Conservation (phyloP, 1,140 invertebrate species). For the Ruditapes philippinarum region DNA sequence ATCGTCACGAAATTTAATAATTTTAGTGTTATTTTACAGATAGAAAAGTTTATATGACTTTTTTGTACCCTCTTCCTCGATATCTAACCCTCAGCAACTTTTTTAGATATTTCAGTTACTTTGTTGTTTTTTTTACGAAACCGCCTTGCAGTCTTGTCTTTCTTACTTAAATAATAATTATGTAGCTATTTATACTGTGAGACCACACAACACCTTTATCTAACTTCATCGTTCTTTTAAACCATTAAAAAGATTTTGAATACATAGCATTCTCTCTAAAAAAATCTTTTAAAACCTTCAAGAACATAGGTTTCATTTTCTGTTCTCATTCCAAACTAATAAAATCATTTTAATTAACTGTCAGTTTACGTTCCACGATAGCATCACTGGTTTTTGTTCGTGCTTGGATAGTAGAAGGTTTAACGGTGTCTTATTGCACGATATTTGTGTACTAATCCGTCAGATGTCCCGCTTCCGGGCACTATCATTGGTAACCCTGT, state of each 20-base stretch:
- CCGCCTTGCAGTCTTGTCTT: no score
- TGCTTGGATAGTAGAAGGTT: background rate
- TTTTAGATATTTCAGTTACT: no score
- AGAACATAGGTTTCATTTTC: conserved; percentile 37
- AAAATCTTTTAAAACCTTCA: background rate
- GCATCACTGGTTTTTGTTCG: conserved; percentile 28
- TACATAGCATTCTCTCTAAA: background rate
- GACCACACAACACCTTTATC: no score
- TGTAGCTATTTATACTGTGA: no score
- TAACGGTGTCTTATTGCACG: conserved; percentile 29
- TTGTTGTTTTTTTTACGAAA: no score
- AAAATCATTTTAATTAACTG: conserved; percentile 43
- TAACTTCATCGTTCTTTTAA: no score
- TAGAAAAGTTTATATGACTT: no score
- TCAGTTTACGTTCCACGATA: conserved; percentile 47
- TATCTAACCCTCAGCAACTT: no score
- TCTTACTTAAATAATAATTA: no score
- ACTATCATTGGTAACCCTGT: conserved; percentile 12
- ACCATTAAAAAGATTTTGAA: background rate
- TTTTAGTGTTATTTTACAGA: no score
- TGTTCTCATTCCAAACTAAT: conserved; percentile 27
- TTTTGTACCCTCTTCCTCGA: no score
- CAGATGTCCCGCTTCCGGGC: conserved; percentile 48
- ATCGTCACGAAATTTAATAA: no score
- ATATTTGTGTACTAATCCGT: conserved; percentile 13